Evolutionary conservation across 1,140 invertebrate species (phyloP).

Genomic region (Brachionus paranguensis): DNA sequence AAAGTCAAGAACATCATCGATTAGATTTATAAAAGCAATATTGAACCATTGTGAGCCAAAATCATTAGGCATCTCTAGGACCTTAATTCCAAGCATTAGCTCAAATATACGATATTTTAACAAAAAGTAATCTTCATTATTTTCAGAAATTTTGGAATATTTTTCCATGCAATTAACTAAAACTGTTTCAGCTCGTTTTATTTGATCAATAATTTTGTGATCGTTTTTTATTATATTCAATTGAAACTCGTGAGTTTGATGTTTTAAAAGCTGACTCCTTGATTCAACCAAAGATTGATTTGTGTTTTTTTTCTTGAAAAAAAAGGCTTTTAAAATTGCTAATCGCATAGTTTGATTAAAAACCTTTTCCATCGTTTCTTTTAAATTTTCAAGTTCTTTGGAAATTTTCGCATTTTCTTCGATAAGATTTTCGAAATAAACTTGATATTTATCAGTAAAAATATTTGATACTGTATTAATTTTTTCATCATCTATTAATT

Average conservation of each 20-base stretch:
- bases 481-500: slow-evolving; percentile 9
- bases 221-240: slow-evolving; percentile 37
- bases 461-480: neutral
- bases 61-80: neutral
- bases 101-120: slow-evolving; percentile 15
- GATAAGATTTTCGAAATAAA: neutral
- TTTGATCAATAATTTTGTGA: neutral
- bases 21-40: slow-evolving; percentile 1
- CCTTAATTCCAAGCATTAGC: neutral
- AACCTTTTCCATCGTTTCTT: neutral
- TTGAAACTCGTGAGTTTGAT: slow-evolving; percentile 32
- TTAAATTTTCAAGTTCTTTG: neutral
- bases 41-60: neutral
- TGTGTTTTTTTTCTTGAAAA: neutral
- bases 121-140: neutral
- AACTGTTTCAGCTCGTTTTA: neutral
- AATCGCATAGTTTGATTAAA: neutral
- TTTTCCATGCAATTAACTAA: neutral
- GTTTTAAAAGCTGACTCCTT: neutral
- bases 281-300: neutral
- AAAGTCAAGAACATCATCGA: slow-evolving; percentile 7
- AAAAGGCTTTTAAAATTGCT: neutral
- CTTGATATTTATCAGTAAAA: neutral
- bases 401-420: neutral
- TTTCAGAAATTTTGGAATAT: neutral